Evolutionary conservation across 2,888 invertebrate genomes (phyloP), one percentile per base, ranked within the genome.

Genomic region (Sericinus montela): DNA sequence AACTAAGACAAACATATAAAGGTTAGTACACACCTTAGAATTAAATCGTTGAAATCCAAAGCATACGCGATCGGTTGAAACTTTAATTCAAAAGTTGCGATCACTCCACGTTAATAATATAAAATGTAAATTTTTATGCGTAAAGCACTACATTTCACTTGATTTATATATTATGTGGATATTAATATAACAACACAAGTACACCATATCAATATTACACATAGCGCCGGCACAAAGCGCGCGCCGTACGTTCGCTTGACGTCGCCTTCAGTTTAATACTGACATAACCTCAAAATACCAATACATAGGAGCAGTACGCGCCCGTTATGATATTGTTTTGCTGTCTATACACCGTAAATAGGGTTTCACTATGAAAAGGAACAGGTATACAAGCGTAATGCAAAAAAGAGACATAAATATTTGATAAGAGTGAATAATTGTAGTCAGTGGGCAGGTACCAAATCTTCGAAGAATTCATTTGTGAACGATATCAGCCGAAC

Each of bases 241-340:
- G 51, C 45, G 52, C 52, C 55, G 60, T 71, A 75, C 85, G 84
- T 83, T 67, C 83, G 74, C 67, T 71, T 68, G 62, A 57, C 65
- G 63, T 76, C 76, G 76, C 77, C 68, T 84, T 72, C 67, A 77
- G 76, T 75, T 80, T 81, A 80, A 80, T 79, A 88, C 87, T 88
- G 83, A 78, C 80, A 82, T 86, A 85, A 88, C 87, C 85, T 87
- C 76, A 85, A 86, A 86, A 75, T 79, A 54, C 56, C n/a, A n/a
- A 56, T 53, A 5, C 5, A 3, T 19, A 56, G 57, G n/a, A n/a
- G n/a, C n/a, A n/a, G 55, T 83, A 82, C 79, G 80, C 81, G 77
- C 76, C 75, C 76, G 60, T 62, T 71, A 74, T 76, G 79, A 79
- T 74, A 83, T 80, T 81, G 80, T 86, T 83, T 78, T 83, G 76